A percentile compares a stretch with the other conserved stretches of the same genome.
phyloP scores from a whole-genome alignment of 1,140 invertebrate genomes.

The Anoplophora glabripennis region DNA sequence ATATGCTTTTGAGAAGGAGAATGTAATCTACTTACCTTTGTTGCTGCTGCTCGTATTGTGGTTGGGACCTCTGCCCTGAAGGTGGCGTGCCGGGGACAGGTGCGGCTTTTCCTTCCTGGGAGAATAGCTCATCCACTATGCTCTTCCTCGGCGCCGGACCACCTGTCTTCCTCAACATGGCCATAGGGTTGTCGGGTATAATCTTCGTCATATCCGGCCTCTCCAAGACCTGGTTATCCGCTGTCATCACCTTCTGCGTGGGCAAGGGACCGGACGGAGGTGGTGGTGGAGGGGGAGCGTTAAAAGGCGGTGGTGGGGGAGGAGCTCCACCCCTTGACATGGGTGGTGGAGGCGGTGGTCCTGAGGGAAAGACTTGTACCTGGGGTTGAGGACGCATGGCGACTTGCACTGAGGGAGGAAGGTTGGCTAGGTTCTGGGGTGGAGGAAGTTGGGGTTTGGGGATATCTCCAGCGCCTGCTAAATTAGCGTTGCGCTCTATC shows the following conservation, averaged over 20 bases:
- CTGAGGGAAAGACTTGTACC: conserved; percentile 66
- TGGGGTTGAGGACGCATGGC: conserved; percentile 65
- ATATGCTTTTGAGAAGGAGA: no score
- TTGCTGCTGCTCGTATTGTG: conserved; percentile 43
- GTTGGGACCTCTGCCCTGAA: conserved; percentile 48
- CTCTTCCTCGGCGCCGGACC: conserved; percentile 47
- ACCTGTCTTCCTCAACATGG: conserved; percentile 51
- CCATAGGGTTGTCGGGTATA: conserved; percentile 66
- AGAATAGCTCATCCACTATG: conserved; percentile 34
- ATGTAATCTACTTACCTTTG: conserved; percentile 3
- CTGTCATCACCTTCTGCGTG: conserved; percentile 48
- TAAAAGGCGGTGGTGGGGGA: conserved; percentile 49
- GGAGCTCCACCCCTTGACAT: conserved; percentile 20
- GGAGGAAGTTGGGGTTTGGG: conserved; percentile 46
- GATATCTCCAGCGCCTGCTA: conserved; percentile 51
- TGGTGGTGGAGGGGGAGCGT: conserved; percentile 56
- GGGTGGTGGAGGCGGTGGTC: conserved; percentile 53
- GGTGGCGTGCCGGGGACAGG: conserved; percentile 44
- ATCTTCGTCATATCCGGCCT: conserved; percentile 62
- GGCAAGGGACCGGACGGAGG: conserved; percentile 51
- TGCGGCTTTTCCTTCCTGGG: conserved; percentile 8
- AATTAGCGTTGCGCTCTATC: conserved; percentile 67
- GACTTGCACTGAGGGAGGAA: conserved; percentile 54
- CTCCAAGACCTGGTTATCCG: conserved; percentile 48
- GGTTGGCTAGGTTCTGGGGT: conserved; percentile 44